Conservation (phyloP, 2,113 vertebrate genomes). For the Burhinus oedicnemus region DNA sequence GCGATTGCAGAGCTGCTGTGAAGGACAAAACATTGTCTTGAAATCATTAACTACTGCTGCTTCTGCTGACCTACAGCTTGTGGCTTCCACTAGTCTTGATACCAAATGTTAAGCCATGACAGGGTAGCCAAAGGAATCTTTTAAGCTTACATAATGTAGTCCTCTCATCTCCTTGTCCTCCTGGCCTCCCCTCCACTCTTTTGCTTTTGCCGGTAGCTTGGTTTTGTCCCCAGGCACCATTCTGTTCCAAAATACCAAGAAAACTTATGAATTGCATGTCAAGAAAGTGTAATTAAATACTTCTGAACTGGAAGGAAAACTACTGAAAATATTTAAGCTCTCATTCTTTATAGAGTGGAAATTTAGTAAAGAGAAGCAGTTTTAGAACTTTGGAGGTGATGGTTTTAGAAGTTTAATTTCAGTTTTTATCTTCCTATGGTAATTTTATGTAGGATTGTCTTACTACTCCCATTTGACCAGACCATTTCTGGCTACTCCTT, state of each 20-base stretch:
- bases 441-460: not conserved
- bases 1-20: not conserved
- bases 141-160: not conserved
- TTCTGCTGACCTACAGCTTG: not conserved
- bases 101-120: not conserved
- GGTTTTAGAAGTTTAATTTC: not conserved
- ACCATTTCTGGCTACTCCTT: not conserved
- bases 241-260: not conserved
- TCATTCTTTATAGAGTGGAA: not conserved
- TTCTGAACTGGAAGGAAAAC: not conserved
- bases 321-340: not conserved
- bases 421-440: not conserved
- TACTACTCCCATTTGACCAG: not conserved
- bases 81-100: not conserved
- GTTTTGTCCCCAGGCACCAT: not conserved
- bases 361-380: not conserved
- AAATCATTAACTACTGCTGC: not conserved
- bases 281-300: not conserved
- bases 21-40: not conserved
- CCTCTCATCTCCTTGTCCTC: not conserved
- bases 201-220: not conserved
- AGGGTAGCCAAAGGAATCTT: not conserved
- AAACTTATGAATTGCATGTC: not conserved
- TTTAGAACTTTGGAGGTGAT: not conserved
- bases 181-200: not conserved